Evolutionary conservation across 2,113 vertebrate genomes (phyloP).

Genomic region (Stigmatopora argus): DNA sequence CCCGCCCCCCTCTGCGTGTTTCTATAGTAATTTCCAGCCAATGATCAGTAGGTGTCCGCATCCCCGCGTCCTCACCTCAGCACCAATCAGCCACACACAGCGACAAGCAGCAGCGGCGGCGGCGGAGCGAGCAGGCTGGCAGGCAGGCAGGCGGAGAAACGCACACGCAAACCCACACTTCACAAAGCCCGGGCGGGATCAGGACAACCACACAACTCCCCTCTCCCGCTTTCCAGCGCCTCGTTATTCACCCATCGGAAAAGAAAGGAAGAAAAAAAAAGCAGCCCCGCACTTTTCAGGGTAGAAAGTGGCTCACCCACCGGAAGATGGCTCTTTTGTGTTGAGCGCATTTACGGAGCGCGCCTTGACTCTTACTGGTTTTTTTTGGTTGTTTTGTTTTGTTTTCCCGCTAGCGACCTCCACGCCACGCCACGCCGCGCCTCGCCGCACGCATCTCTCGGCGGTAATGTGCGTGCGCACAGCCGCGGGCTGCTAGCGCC

Average conservation of each 20-base stretch:
- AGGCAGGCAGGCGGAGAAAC: background rate
- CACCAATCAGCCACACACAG: slow-evolving; percentile 84
- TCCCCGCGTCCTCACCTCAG: slow-evolving; percentile 85
- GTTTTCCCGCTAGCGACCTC: background rate
- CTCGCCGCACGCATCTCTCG: slow-evolving; percentile 37
- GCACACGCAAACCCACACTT: slow-evolving; percentile 32
- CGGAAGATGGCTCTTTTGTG: slow-evolving; percentile 69
- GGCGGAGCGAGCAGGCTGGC: slow-evolving; percentile 64
- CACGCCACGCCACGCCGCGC: background rate
- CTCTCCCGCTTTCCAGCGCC: slow-evolving; percentile 9
- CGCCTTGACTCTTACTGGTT: slow-evolving; percentile 46
- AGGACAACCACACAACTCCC: slow-evolving; percentile 51
- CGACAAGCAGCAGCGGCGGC: slow-evolving; percentile 76
- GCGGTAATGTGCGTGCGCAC: slow-evolving; percentile 83
- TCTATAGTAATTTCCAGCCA: slow-evolving; percentile 87
- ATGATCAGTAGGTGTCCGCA: slow-evolving; percentile 88
- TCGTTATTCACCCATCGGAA: background rate
- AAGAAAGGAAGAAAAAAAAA: background rate
- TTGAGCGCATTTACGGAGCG: slow-evolving; percentile 54
- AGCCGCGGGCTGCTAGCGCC: slow-evolving; percentile 83
- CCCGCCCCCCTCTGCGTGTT: slow-evolving; percentile 70
- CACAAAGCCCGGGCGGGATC: slow-evolving; percentile 60
- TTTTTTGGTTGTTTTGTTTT: slow-evolving; percentile 32
- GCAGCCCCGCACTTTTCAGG: slow-evolving; percentile 32
- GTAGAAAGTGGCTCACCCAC: slow-evolving; percentile 50